A percentile compares a stretch with the other conserved stretches of the same genome.
These are phyloP conservation scores for Parotia lawesii DNA, from an alignment of 2,113 vertebrate species.

Conservation along the genomic window DNA sequence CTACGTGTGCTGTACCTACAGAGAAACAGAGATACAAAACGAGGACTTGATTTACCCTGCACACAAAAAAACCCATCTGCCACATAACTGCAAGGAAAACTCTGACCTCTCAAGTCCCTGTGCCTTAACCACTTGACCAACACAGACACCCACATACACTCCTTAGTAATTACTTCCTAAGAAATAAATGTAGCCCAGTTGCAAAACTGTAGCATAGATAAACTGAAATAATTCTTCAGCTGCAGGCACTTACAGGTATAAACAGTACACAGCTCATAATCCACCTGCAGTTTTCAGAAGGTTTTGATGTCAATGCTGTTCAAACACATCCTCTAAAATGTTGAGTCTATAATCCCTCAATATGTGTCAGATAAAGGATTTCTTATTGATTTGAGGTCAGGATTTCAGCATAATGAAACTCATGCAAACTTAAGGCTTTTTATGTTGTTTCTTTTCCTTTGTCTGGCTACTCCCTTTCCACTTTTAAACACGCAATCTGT, in stretches of 20 bases:
- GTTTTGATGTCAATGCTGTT: slow-evolving; percentile 42
- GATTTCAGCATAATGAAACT: slow-evolving; percentile 40
- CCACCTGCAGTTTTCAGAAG: slow-evolving; percentile 53
- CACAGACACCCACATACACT: neutral
- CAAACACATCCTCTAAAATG: slow-evolving; percentile 34
- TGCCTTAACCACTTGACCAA: neutral
- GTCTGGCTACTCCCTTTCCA: slow-evolving; percentile 8
- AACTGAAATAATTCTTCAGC: slow-evolving; percentile 25
- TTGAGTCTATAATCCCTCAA: slow-evolving; percentile 50
- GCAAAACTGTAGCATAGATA: neutral
- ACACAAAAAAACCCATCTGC: neutral
- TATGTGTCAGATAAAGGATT: slow-evolving; percentile 48
- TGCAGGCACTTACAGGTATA: slow-evolving; percentile 32
- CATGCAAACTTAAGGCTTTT: slow-evolving; percentile 56
- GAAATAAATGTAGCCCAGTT: neutral
- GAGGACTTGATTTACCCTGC: neutral
- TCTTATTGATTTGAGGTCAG: slow-evolving; percentile 52
- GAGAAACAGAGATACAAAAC: neutral
- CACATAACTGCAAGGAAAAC: neutral
- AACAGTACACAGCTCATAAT: slow-evolving; percentile 48
- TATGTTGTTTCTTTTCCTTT: slow-evolving; percentile 32
- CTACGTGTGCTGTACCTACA: neutral
- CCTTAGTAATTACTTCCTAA: slow-evolving; percentile 4
- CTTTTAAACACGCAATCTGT: slow-evolving; percentile 24
- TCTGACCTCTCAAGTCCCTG: neutral